Percentiles rank a stretch among this genome's conserved stretches.
Evolutionary conservation across 64 coral and sea anemone genomes (phyloP).

Genomic region (Montipora sp.): DNA sequence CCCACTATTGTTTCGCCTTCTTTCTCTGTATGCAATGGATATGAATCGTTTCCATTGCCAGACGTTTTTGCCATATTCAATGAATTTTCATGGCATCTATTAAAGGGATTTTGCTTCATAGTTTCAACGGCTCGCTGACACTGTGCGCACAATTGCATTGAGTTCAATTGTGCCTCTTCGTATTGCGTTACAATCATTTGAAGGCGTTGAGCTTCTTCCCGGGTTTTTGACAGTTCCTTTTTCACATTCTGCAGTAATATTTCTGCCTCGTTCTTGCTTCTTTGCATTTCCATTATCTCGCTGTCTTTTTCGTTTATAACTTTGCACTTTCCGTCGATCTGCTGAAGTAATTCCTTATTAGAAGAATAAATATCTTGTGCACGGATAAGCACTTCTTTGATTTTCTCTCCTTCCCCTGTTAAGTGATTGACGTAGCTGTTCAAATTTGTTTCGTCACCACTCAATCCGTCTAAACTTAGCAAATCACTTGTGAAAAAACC

Average conservation of each 20-base stretch:
- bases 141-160: not conserved
- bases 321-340: not conserved
- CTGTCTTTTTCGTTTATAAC: conserved; percentile 16
- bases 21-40: not conserved
- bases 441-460: not conserved
- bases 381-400: not conserved
- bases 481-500: not conserved
- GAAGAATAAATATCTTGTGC: not conserved
- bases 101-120: not conserved
- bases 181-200: not conserved
- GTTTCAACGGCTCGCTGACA: not conserved
- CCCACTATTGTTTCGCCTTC: not conserved
- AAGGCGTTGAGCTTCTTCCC: not conserved
- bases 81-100: not conserved
- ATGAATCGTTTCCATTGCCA: no score
- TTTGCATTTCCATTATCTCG: not conserved
- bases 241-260: not conserved
- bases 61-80: not conserved
- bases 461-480: not conserved
- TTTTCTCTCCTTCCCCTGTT: not conserved
- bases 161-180: not conserved
- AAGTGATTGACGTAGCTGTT: not conserved
- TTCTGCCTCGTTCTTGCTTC: conserved; percentile 4
- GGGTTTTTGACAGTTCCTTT: not conserved
- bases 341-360: conserved; percentile 6